Evolutionary conservation across 2,797 vertebrate species (phyloP), one percentile per base, ranked within the genome.

Genomic region (Falco peregrinus): DNA sequence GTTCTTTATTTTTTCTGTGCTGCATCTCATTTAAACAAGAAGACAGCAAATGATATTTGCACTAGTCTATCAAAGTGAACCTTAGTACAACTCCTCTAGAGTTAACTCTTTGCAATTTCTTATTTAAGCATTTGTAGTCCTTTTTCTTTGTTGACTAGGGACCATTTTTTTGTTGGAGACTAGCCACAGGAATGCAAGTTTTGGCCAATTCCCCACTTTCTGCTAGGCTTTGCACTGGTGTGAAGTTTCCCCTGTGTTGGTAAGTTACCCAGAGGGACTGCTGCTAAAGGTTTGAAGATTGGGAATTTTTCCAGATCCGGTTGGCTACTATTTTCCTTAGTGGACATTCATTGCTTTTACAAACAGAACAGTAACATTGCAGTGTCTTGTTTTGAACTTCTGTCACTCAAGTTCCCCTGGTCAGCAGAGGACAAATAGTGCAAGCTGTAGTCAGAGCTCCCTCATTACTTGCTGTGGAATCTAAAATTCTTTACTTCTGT

Each of bases 281-380:
- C 93, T 92, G 69, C 41, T 48, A 85, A 95, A 92, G 59, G 74
- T 87, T 56, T 76, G 93, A 84, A 86, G 63, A 93, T 87, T 91
- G 94, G 96, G 91, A 83, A 71, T 61, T 47, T 63, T 33, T 89
- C 84, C 96, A 96, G 92, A 95, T 95, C 94, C 90, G 79, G 86
- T 77, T 90, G 69, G 94, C 95, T 89, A 41, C 90, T 78, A 4
- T 51, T 95, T 95, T 73, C 64, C 84, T 95, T 68, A 87, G 75
- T 67, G 84, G 90, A 64, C 71, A 91, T 96, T 95, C 92, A 95
- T 67, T 83, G 45, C 78, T 85, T 96, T 95, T 94, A 89, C 75
- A 95, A 95, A 87, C 17, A 57, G 77, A 95, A 87, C 71, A 89
- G 81, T 69, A 90, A 91, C 90, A 69, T 71, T 93, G 89, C 60